Conservation (phyloP, 2,113 vertebrate genomes). For the Ochotona princeps region DNA sequence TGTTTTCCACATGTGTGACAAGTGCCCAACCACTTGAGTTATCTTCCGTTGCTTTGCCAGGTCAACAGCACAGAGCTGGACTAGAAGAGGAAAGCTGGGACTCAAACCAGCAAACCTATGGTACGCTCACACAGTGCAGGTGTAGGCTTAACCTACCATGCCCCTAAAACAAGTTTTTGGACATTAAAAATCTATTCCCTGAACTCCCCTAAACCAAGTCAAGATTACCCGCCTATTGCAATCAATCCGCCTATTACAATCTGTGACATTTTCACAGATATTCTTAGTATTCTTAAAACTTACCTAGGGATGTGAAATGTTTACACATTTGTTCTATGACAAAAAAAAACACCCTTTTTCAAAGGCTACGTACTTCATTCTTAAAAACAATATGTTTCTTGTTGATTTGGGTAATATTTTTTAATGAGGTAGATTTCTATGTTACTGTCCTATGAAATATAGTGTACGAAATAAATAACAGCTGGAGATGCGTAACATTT, state of each 20-base stretch:
- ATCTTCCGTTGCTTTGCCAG: too few relatives aligned
- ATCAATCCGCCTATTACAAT: constrained; percentile 24
- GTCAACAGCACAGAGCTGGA: too few relatives aligned
- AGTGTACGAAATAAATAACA: neutral
- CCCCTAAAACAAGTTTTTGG: constrained; percentile 32
- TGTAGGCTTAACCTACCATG: too few relatives aligned
- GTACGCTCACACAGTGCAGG: too few relatives aligned
- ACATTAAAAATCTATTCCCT: constrained; percentile 47
- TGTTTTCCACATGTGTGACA: too few relatives aligned
- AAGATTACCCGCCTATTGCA: constrained; percentile 45
- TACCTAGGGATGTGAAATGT: constrained; percentile 2
- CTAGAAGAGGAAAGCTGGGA: too few relatives aligned
- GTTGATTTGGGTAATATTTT: constrained; percentile 33
- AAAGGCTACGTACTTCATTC: neutral
- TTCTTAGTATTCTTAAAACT: constrained; percentile 41
- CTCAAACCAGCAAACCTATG: too few relatives aligned
- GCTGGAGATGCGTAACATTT: neutral
- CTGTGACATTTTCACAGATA: constrained; percentile 16
- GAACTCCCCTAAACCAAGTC: constrained; percentile 56
- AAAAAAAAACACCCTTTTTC: neutral
- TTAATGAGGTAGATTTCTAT: neutral
- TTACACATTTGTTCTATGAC: constrained; percentile 35
- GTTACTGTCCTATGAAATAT: constrained; percentile 6
- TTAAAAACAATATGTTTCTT: constrained; percentile 39
- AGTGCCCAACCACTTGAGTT: too few relatives aligned